Base-by-base conservation (phyloP, 2,888 invertebrate species). In the Drosophila setosimentum region DNA sequence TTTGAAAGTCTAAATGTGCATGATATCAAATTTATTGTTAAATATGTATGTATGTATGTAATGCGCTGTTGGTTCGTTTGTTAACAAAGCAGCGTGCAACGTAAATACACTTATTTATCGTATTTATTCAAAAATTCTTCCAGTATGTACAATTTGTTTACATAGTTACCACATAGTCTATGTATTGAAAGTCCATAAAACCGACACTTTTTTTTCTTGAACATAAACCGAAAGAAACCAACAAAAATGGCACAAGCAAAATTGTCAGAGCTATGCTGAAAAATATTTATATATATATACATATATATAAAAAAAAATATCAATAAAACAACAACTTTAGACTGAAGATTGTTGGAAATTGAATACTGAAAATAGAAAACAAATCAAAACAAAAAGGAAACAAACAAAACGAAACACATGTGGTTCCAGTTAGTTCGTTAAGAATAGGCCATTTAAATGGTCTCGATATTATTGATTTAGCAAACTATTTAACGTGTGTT, bases 291-390 rank as follows among this genome's bases (percentile, higher is more conserved):
- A 67, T 33, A 21, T n/a, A n/a, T n/a, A n/a, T n/a, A n/a, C n/a
- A n/a, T n/a, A n/a, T n/a, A n/a, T n/a, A n/a, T n/a, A 13, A 8
- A 67, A 30, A 18, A 33, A 50, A 33, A 63, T 63, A 66, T 57
- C 51, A 75, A 76, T 73, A 79, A 86, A 89, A 85, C 74, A 82
- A 80, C 70, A 87, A 85, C 69, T 80, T 85, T 85, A 89, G 89
- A 89, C 85, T 89, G 90, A 87, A 75, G 58, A 72, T 70, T 71
- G 78, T 68, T 35, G 63, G 70, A 68, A 67, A 58, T 18, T 58
- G 50, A 69, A 35, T 5, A 50, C 8, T 50, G 27, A 51, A 48
- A 16, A 66, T 33, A 72, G 42, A 30, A 51, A 59, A 30, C 37
- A 65, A 66, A 69, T n/a, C 21, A 53, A 45, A 69, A 27, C 21